Conservation (phyloP, 1,140 invertebrate species). For the Cherax quadricarinatus region DNA sequence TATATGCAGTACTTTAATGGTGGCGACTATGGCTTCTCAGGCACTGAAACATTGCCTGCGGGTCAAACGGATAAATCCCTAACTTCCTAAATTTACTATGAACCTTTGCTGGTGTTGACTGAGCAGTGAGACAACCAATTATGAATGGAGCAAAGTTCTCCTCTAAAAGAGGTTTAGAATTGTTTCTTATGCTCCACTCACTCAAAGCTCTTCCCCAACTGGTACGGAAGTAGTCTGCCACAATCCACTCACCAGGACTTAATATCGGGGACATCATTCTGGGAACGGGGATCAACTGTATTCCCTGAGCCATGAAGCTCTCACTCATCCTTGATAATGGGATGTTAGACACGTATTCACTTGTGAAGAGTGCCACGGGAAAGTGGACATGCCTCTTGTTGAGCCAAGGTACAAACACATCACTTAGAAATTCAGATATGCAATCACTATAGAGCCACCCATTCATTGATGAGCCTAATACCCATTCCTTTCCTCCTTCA, state of each 20-base stretch:
- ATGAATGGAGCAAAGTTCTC: slow-evolving; percentile 59
- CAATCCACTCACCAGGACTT: slow-evolving; percentile 47
- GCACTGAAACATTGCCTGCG: slow-evolving; percentile 46
- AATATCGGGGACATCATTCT: slow-evolving; percentile 15
- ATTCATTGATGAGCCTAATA: slow-evolving; percentile 55
- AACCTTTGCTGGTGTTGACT: slow-evolving; percentile 17
- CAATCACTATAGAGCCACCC: slow-evolving; percentile 59
- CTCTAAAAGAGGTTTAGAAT: slow-evolving; percentile 36
- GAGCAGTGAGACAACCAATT: slow-evolving; percentile 17
- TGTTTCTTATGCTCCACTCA: slow-evolving; percentile 36
- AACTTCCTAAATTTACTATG: slow-evolving; percentile 1
- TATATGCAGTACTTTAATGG: background rate
- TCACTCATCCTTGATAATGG: slow-evolving; percentile 6
- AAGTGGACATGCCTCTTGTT: background rate
- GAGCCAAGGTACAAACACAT: slow-evolving; percentile 62
- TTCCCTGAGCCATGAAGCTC: slow-evolving; percentile 40
- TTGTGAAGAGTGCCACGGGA: slow-evolving; percentile 57
- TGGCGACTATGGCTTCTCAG: background rate
- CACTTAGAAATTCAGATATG: slow-evolving; percentile 50
- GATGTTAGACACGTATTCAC: slow-evolving; percentile 46
- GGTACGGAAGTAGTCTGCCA: slow-evolving; percentile 43
- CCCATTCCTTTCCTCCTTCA: slow-evolving; percentile 47
- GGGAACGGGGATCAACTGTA: slow-evolving; percentile 49
- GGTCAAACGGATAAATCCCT: slow-evolving; percentile 52
- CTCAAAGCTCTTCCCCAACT: slow-evolving; percentile 41